Base-by-base conservation (phyloP, 1,140 invertebrate species). In the Drosophila repletoides region DNA sequence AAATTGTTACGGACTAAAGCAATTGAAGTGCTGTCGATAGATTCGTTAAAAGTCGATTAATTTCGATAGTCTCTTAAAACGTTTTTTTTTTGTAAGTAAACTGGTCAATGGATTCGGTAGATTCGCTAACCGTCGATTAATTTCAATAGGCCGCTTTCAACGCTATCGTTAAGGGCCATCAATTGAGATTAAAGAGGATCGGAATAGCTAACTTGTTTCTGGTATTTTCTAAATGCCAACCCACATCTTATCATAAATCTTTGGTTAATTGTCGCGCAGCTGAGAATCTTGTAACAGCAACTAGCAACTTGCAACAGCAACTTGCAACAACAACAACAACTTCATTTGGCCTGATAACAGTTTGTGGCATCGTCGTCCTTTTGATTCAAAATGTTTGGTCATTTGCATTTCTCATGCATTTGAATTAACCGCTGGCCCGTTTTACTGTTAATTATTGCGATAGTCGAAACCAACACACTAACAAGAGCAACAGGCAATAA, bases 381-480 rank as follows among this genome's bases (percentile, higher is more conserved):
- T 79, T 60, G 66, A 58, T 65, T 66, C 61, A 19, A 48, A 76
- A 72, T 71, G 73, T 76, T 76, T 80, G 33, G 70, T 74, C 79
- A 83, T 83, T 83, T 83, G 79, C 79, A 83, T 83, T 83, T 83
- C 79, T 84, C 79, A 83, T 83, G 79, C 79, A 83, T 83, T 83
- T 83, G 79, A 83, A 83, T 83, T 83, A 84, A 79, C 79, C 79
- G 79, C 76, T 86, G 52, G 28, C 56, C 80, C 76, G 52, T 86
- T 84, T 86, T 84, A 84, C 80, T 72, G 80, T 84, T 84, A 84
- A 84, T 84, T 84, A 84, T 84, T 77, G 77, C 77, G 79, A 83
- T 77, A 83, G 74, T 49, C 74, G 7, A 19, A n/a, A n/a, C n/a
- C 53, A 49, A 26, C 41, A 29, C 36, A 22, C 43, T 48, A 59